Base-by-base conservation (phyloP, 2,113 vertebrate genomes). In the Spea bombifrons region DNA sequence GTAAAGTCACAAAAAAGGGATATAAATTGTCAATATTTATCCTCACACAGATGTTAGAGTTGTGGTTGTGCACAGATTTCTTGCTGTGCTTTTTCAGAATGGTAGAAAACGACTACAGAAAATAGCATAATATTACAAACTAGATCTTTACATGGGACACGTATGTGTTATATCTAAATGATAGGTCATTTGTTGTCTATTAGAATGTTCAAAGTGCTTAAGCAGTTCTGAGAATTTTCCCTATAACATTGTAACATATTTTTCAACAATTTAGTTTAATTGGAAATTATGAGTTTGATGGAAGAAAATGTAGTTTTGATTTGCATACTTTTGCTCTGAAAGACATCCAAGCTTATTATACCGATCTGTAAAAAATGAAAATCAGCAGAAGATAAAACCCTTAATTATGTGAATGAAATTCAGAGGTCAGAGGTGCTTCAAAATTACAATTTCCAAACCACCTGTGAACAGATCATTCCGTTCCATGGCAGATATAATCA, bases 181-280 rank as follows among this genome's bases (percentile, higher is more conserved):
- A 30, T 47, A 12, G 10, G 7, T 53, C 16, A 8, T 64, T 64
- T 64, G n/a, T 17, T 64, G 8, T 9, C 3, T 8, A 64, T 64
- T 64, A 5, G 5, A 4, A 66, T 49, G 50, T 13, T 49, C 30
- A 13, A 75, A 50, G 4, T 8, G 17, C 63, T 53, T 53, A 15
- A 66, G 66, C 44, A 13, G 16, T 16, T 49, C 55, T 63, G 12
- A 64, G 73, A 49, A 65, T 73, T 53, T 47, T 73, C 57, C 57
- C 57, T 16, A n/a, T 65, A 61, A 47, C 43, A 59, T 15, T 52
- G 63, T 64, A 64, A 52, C 61, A 75, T 53, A 3, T 66, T 66
- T 64, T 75, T 75, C 17, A 50, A 16, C 53, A 63, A 66, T 75
- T 75, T 66, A 7, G 10, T 53, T 6, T 75, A 52, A 75, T 66